Conservation (phyloP, 2,113 vertebrate genomes). For the Lophius piscatorius region DNA sequence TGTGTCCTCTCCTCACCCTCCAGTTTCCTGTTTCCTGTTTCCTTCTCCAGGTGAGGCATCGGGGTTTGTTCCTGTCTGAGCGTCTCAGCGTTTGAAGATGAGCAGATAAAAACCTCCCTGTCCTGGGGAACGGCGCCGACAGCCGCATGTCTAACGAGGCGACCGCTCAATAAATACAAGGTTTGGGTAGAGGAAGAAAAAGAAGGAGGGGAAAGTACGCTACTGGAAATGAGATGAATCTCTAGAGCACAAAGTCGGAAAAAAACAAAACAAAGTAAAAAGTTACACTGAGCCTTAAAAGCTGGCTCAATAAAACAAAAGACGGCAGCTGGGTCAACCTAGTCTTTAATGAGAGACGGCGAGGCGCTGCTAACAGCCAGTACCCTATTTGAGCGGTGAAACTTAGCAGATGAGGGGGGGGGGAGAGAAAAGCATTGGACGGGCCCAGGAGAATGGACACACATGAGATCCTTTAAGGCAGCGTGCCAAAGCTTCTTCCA, state of each 20-base stretch:
- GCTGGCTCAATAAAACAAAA: conserved; percentile 64
- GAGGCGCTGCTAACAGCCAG: conserved; percentile 72
- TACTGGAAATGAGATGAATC: conserved; percentile 46
- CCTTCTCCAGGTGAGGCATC: conserved; percentile 52
- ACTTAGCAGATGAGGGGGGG: conserved; percentile 55
- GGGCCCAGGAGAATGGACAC: conserved; percentile 68
- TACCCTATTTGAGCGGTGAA: conserved; percentile 67
- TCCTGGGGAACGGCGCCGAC: conserved; percentile 50
- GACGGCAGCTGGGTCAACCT: conserved; percentile 59
- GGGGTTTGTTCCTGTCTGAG: conserved; percentile 40
- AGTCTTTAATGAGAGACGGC: conserved; percentile 74
- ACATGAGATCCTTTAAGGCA: conserved; percentile 75
- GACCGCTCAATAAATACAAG: conserved; percentile 42
- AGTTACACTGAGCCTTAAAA: conserved; percentile 50
- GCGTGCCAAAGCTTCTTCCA: conserved; percentile 53
- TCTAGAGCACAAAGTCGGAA: conserved; percentile 17
- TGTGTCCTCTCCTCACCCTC: conserved; percentile 9
- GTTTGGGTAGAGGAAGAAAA: conserved; percentile 27
- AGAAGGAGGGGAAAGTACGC: conserved; percentile 15
- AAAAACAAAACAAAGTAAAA: conserved; percentile 51
- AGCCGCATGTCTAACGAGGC: conserved; percentile 53
- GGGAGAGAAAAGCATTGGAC: conserved; percentile 67
- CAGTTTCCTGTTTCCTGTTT: conserved; percentile 32
- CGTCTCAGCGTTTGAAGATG: conserved; percentile 52
- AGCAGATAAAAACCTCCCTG: conserved; percentile 52